Evolutionary conservation across 2,888 invertebrate genomes (phyloP).

Genomic region (Drosophila anomalata): DNA sequence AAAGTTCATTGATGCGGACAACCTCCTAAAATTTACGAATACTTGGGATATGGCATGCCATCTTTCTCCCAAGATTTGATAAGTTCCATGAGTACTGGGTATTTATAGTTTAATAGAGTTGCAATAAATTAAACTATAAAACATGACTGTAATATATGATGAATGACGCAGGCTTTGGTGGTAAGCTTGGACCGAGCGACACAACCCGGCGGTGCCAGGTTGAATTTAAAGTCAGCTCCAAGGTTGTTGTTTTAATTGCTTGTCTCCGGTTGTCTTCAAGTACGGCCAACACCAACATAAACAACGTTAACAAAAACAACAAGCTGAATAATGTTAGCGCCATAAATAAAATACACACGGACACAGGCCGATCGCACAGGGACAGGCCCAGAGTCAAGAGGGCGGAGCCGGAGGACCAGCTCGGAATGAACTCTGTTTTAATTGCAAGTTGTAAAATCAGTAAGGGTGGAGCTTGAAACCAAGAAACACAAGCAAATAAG

Average conservation of each 20-base stretch:
- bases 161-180: constrained; percentile 4
- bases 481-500: constrained; percentile 16
- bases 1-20: not conserved
- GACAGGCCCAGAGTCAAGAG: not conserved
- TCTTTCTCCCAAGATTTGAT: not conserved
- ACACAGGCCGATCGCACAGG: constrained; percentile 6
- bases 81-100: not conserved
- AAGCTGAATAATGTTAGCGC: constrained; percentile 48
- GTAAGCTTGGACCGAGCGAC: constrained; percentile 10
- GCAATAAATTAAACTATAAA: not conserved
- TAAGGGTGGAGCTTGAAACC: constrained; percentile 47
- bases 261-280: constrained; percentile 45
- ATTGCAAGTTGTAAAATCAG: constrained; percentile 51
- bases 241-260: constrained; percentile 46
- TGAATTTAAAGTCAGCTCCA: constrained; percentile 44
- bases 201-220: constrained; percentile 3
- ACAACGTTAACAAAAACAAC: constrained; percentile 10
- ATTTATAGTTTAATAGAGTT: constrained; percentile 1
- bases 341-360: constrained; percentile 45
- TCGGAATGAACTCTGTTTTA: constrained; percentile 33
- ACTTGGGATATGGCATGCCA: not conserved
- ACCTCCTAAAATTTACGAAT: not conserved
- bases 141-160: constrained; percentile 5
- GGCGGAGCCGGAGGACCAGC: constrained; percentile 7
- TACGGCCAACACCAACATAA: constrained; percentile 30